Evolutionary conservation across 2,888 invertebrate genomes (phyloP).

Genomic region (Rugalucina vietnamica): DNA sequence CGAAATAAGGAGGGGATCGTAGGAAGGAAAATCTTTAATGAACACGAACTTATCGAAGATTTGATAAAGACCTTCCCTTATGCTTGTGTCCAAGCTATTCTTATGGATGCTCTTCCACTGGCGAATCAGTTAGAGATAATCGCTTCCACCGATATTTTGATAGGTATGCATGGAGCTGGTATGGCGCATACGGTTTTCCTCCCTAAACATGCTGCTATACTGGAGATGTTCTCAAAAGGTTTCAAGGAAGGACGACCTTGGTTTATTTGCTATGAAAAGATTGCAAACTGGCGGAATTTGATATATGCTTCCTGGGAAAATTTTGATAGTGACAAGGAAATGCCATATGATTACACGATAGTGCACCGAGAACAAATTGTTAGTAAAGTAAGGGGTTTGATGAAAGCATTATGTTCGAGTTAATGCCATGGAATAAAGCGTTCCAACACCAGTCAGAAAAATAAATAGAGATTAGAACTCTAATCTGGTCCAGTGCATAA

Average conservation of each 20-base stretch:
- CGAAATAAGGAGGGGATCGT: constrained; percentile 74
- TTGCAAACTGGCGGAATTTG: constrained; percentile 74
- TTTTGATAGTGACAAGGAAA: constrained; percentile 53
- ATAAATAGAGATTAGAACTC: too few relatives aligned
- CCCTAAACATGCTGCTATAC: constrained; percentile 69
- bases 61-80: constrained; percentile 41
- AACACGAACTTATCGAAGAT: constrained; percentile 67
- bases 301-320: constrained; percentile 74
- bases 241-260: constrained; percentile 65
- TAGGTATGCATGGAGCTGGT: constrained; percentile 82
- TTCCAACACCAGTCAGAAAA: too few relatives aligned
- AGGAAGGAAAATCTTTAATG: constrained; percentile 76
- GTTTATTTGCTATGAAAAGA: constrained; percentile 70
- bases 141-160: constrained; percentile 72
- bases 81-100: constrained; percentile 66
- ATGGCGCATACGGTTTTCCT: constrained; percentile 77
- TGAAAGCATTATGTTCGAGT: constrained; percentile 37
- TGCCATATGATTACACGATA: constrained; percentile 54
- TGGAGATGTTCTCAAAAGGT: constrained; percentile 73
- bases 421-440: too few relatives aligned
- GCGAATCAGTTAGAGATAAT: constrained; percentile 71
- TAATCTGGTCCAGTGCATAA: too few relatives aligned
- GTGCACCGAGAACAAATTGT: constrained; percentile 56
- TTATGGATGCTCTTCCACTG: constrained; percentile 75
- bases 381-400: constrained; percentile 39